Evolutionary conservation across 2,113 vertebrate genomes (phyloP).

Genomic region (Myrmecophaga tridactyla): DNA sequence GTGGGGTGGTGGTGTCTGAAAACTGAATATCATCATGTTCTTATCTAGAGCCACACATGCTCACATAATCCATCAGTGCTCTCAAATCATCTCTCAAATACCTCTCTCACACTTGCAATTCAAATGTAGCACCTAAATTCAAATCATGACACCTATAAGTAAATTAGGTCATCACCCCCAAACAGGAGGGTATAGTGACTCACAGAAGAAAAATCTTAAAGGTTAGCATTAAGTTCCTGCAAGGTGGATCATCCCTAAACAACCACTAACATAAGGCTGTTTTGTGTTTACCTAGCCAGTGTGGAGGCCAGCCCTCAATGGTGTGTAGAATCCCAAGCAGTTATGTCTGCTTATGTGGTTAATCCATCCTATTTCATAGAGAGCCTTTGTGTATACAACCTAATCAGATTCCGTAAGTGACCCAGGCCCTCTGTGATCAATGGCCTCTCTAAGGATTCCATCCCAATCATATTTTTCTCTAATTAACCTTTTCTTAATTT

Average conservation of each 20-base stretch:
- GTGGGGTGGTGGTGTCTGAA: neutral
- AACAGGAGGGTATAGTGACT: neutral
- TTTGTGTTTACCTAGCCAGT: neutral
- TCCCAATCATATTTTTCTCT: neutral
- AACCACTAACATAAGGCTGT: neutral
- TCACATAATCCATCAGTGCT: neutral
- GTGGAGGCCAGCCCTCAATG: neutral
- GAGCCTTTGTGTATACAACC: neutral
- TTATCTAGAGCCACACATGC: neutral
- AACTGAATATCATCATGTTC: neutral
- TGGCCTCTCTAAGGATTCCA: neutral
- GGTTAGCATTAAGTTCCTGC: neutral
- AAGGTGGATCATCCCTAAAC: neutral
- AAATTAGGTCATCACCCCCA: neutral
- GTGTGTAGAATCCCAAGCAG: neutral
- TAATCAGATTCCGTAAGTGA: neutral
- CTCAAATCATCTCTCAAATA: neutral
- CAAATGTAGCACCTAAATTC: neutral
- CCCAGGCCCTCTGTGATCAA: neutral
- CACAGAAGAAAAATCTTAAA: neutral
- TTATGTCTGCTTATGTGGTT: too few relatives aligned
- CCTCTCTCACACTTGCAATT: neutral
- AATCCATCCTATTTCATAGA: neutral
- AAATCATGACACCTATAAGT: neutral
- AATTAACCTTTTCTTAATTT: neutral